Evolutionary conservation across 2,113 vertebrate species (phyloP).

Genomic region (Barnardius zonarius): DNA sequence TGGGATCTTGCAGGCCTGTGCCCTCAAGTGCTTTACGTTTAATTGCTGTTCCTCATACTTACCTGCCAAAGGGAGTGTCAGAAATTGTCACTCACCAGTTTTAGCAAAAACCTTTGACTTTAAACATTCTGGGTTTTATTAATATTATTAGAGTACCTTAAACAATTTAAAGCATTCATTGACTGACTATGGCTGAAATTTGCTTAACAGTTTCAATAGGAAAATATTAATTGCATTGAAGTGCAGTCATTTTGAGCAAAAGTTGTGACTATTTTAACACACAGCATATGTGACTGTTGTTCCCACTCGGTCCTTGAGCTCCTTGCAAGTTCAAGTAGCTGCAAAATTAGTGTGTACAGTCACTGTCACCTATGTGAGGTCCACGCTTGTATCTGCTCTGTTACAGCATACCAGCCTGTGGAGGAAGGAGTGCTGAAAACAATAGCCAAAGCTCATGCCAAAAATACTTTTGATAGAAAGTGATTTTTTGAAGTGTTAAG

Average conservation of each 20-base stretch:
- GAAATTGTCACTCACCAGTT: background rate
- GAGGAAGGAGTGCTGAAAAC: background rate
- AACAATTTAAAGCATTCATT: background rate
- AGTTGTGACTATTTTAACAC: background rate
- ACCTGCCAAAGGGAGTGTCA: background rate
- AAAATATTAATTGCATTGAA: background rate
- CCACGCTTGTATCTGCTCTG: background rate
- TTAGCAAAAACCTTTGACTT: background rate
- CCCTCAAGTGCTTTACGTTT: background rate
- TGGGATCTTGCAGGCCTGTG: background rate
- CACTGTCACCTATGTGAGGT: background rate
- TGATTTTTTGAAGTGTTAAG: background rate
- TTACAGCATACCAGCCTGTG: background rate
- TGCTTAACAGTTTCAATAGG: background rate
- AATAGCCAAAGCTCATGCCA: slow-evolving; percentile 3
- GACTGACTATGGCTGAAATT: background rate
- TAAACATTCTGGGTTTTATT: background rate
- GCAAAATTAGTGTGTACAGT: background rate
- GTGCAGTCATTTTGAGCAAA: background rate
- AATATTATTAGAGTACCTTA: background rate
- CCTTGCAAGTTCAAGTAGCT: background rate
- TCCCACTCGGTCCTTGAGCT: background rate
- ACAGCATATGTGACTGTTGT: background rate
- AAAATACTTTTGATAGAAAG: slow-evolving; percentile 13
- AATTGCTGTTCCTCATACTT: background rate